Evolutionary conservation across 2,888 invertebrate species (phyloP).

Genomic region (Ganaspis brasiliensis): DNA sequence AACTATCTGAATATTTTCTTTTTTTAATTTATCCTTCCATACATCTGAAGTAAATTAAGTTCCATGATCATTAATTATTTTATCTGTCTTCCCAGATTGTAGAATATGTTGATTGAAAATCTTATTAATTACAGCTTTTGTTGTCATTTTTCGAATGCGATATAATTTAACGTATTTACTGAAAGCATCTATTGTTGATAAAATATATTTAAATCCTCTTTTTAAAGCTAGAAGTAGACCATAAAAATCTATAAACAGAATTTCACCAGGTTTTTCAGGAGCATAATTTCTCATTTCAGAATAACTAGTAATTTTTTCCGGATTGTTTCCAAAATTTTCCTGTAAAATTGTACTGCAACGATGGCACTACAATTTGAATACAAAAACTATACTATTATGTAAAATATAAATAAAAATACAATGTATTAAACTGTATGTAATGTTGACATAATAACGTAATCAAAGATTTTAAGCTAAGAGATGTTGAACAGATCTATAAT

Average conservation of each 20-base stretch:
- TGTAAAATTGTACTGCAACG: too few relatives aligned
- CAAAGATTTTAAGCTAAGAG: too few relatives aligned
- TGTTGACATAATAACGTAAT: too few relatives aligned
- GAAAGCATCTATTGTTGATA: slow-evolving; percentile 50
- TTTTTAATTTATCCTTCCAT: slow-evolving; percentile 35
- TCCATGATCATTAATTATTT: slow-evolving; percentile 44
- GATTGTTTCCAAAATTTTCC: too few relatives aligned
- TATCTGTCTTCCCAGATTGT: slow-evolving; percentile 41
- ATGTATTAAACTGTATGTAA: too few relatives aligned
- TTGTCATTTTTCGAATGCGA: slow-evolving; percentile 47
- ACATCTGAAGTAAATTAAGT: slow-evolving; percentile 47
- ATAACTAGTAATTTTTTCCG: too few relatives aligned
- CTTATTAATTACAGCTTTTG: slow-evolving; percentile 40
- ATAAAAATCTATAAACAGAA: slow-evolving; percentile 54
- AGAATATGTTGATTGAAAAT: slow-evolving; percentile 49
- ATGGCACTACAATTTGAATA: too few relatives aligned
- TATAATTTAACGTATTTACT: slow-evolving; percentile 47
- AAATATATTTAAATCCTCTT: slow-evolving; percentile 43
- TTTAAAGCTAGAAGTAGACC: slow-evolving; percentile 49
- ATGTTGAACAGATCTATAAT: too few relatives aligned
- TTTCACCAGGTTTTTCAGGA: slow-evolving; percentile 41
- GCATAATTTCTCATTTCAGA: slow-evolving; percentile 38
- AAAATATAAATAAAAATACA: too few relatives aligned
- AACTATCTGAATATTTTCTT: not conserved
- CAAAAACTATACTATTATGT: too few relatives aligned